Base-by-base conservation (phyloP, 2,113 vertebrate species). In the Tretioscincus oriximinensis region DNA sequence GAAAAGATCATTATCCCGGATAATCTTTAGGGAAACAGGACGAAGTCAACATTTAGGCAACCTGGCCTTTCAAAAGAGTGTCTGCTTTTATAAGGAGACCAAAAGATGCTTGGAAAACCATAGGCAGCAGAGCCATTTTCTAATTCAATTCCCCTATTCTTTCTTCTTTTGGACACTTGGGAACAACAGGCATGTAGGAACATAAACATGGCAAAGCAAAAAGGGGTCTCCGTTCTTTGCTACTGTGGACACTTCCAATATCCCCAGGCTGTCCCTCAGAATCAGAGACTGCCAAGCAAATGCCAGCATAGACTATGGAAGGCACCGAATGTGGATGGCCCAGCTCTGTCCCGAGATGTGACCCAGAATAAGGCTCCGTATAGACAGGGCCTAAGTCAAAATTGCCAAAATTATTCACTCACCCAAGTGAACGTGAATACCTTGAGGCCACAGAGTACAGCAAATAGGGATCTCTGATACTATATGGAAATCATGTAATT, bases 21-120 rank as follows among this genome's bases (percentile, higher is more conserved):
- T 73, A 70, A 60, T 45, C 31, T 24, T 67, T 54, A 35, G 29
- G 47, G 41, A 65, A 82, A 21, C 28, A 31, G 31, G 41, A 5
- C 60, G 35, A 60, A 78, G 12, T 67, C 73, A 47, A 11, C 14
- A 11, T 60, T 78, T 73, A 78, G 81, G 60, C 76, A 83, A 58
- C 29, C 67, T 47, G 29, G 26, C 67, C 61, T 73, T 35, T 73
- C 20, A 49, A 31, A 61, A 26, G 6, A 77, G 45, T 22, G 41
- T 65, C n/a, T 77, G 68, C 68, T 18, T 14, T 60, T n/a, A 61
- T 66, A 65, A 79, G 72, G 28, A 7, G 31, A 29, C 69, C 1
- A 20, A 45, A 18, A 69, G 9, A 58, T 18, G 58, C 14, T 72
- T 20, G 28, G 29, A 5, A 31, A 47, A 22, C 3, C 9, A 3